phyloP scores from a whole-genome alignment of 2,113 vertebrate genomes.

The Leiothrix lutea region DNA sequence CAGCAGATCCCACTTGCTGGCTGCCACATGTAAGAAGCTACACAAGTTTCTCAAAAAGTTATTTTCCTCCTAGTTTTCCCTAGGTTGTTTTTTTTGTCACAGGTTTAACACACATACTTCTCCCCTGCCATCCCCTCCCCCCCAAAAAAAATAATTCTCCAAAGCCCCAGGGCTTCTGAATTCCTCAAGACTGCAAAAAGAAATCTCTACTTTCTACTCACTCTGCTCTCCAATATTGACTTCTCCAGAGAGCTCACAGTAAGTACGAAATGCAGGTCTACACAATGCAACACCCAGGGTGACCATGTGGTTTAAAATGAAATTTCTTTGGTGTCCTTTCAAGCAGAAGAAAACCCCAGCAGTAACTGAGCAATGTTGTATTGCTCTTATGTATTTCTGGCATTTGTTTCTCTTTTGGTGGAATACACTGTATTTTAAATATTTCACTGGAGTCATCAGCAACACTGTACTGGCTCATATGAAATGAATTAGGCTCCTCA shows the following conservation, averaged over 20 bases:
- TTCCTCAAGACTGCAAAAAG: not conserved
- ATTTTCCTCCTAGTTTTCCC: not conserved
- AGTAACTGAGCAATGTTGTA: not conserved
- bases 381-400: accelerated
- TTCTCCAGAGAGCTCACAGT: not conserved
- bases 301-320: not conserved
- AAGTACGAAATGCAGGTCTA: not conserved
- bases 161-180: not conserved
- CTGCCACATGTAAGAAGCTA: not conserved
- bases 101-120: not conserved
- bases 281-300: not conserved
- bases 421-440: not conserved
- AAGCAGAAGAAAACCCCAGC: not conserved
- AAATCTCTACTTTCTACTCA: not conserved
- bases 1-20: not conserved
- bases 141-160: not conserved
- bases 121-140: accelerated
- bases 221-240: not conserved
- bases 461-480: not conserved
- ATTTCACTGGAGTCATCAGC: not conserved
- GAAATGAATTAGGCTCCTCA: not conserved
- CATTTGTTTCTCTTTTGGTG: not conserved
- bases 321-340: not conserved
- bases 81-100: not conserved
- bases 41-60: not conserved